Base-by-base conservation (phyloP, 2,113 vertebrate genomes). In the Gobio gobio region DNA sequence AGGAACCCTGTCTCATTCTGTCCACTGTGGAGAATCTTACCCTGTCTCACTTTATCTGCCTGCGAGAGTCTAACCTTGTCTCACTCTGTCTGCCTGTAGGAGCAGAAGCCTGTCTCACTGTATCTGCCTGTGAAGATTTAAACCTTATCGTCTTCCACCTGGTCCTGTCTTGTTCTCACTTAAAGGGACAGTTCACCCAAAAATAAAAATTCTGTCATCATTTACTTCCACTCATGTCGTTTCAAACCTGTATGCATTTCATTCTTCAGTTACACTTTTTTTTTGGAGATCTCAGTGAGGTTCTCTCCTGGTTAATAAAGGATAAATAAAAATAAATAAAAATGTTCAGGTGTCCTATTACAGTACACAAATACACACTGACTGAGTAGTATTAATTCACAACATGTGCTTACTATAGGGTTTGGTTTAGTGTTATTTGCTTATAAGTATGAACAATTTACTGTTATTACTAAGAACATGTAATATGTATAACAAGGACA, bases 21-120 rank as follows among this genome's bases (percentile, higher is more conserved):
- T 22, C 66, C 43, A 2, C 72, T 56, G 18, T 56, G 54, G 6
- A 56, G 54, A 22, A 7, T 56, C 54, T 56, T 56, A 56, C 18
- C n/a, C 72, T 8, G 43, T 49, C 43, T 47, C 2, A 47, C 43
- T 74, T 10, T 45, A 43, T 73, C 40, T 40, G 64, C 29, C 64
- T 36, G 29, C 7, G 1, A 68, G 29, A 68, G 29, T 68, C 64
- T 68, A 68, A 4, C 64, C 64, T 20, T 36, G 18, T 22, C 18
- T 68, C 33, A 68, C 63, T 40, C 33, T 68, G 16, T 22, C 66
- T 74, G 70, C 70, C 12, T 26, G 70, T 16, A 47, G 63, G 29
- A 66, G 26, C 63, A 61, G 33, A 68, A 74, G 22, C 70, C 43
- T 74, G 70, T 74, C 70, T 74, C 22, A 47, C 22, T 74, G 18